Evolutionary conservation across 2,797 vertebrate species (phyloP).

Genomic region (Naso thynnoides): DNA sequence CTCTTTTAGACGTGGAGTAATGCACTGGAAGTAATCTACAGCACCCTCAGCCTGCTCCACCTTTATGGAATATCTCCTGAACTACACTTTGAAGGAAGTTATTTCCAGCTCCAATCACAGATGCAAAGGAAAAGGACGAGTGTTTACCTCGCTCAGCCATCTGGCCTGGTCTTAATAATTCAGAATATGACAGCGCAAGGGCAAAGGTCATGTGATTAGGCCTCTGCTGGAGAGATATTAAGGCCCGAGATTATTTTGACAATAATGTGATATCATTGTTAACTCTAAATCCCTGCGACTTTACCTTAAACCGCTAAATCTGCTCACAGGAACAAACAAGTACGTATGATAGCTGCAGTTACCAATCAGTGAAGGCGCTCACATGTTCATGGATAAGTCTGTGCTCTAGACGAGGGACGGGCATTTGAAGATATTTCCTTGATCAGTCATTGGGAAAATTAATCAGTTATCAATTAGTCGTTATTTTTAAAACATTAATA

Average conservation of each 20-base stretch:
- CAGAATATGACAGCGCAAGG: constrained; percentile 34
- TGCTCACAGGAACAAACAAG: background rate
- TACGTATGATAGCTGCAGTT: background rate
- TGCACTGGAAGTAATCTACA: constrained; percentile 68
- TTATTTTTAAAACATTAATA: too few species aligned
- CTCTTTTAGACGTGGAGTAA: constrained; percentile 67
- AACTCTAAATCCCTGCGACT: constrained; percentile 48
- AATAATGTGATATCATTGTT: constrained; percentile 47
- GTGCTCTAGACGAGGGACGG: too few species aligned
- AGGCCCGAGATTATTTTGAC: constrained; percentile 59
- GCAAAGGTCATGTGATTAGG: constrained; percentile 49
- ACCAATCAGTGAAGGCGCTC: background rate
- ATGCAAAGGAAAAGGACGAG: constrained; percentile 47
- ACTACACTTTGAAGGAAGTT: constrained; percentile 46
- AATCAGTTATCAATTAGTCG: too few species aligned
- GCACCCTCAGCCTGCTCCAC: constrained; percentile 41
- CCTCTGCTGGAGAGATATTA: constrained; percentile 46
- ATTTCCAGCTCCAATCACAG: constrained; percentile 56
- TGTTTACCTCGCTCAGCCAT: constrained; percentile 53
- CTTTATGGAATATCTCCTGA: constrained; percentile 47
- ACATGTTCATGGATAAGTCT: too few species aligned
- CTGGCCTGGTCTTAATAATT: constrained; percentile 46
- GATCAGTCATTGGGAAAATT: too few species aligned
- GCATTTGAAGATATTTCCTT: too few species aligned
- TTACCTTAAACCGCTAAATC: constrained; percentile 37